phyloP scores from a whole-genome alignment of 1,140 invertebrate species.

The Orius insidiosus region DNA sequence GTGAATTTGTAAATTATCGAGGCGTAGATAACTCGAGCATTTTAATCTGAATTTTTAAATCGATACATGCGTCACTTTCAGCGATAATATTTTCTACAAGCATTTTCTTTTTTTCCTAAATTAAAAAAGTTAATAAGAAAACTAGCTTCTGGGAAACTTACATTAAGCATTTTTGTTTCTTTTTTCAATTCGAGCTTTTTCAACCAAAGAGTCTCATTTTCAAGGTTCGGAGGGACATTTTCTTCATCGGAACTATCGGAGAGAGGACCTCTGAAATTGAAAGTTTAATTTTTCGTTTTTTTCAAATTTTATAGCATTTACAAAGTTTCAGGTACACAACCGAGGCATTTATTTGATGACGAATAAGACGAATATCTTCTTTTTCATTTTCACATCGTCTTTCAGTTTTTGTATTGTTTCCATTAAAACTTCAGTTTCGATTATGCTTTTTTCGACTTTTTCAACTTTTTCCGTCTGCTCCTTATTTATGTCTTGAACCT shows the following conservation, averaged over 20 bases:
- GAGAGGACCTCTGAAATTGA: conserved; percentile 10
- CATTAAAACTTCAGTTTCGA: conserved; percentile 31
- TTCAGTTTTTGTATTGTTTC: conserved; percentile 29
- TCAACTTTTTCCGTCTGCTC: conserved; percentile 16
- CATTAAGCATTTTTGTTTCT: conserved; percentile 19
- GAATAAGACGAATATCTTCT: conserved; percentile 28
- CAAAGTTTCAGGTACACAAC: conserved; percentile 21
- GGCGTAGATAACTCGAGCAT: conserved; percentile 15
- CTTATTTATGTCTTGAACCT: conserved; percentile 15
- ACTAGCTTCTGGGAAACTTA: conserved; percentile 3
- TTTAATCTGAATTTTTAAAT: conserved; percentile 31
- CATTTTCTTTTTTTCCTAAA: conserved; percentile 29
- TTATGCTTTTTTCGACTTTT: conserved; percentile 23
- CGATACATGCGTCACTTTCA: conserved; percentile 32
- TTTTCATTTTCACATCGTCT: conserved; percentile 30
- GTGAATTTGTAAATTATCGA: too few relatives aligned
- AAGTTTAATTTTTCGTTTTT: neutral
- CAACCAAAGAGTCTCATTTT: conserved; percentile 14
- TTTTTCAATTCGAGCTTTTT: conserved; percentile 14
- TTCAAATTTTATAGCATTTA: conserved; percentile 7
- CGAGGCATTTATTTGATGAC: conserved; percentile 17
- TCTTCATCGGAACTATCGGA: conserved; percentile 17
- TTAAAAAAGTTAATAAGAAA: conserved; percentile 11
- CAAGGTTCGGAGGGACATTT: conserved; percentile 11
- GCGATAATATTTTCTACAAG: conserved; percentile 30